Percentiles rank a stretch among this genome's conserved stretches.
phyloP scores from a whole-genome alignment of 2,113 vertebrate genomes.

The Crotalus viridis region DNA sequence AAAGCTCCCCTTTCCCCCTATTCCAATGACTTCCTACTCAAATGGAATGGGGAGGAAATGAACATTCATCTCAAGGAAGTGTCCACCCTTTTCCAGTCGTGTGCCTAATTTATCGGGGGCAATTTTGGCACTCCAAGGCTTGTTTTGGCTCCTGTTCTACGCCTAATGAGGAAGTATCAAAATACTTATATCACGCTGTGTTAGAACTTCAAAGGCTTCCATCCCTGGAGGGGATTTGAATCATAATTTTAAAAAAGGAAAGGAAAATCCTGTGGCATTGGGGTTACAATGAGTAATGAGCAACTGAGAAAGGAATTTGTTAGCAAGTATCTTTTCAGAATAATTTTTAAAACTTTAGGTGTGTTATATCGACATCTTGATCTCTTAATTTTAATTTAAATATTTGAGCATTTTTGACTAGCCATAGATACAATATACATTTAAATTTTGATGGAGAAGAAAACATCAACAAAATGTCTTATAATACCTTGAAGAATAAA shows the following conservation, averaged over 20 bases:
- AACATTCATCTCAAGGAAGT: constrained; percentile 79
- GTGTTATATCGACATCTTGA: background rate
- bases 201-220: constrained; percentile 76
- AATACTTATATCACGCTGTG: constrained; percentile 70
- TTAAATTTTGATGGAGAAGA: background rate
- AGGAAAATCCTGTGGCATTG: constrained; percentile 1
- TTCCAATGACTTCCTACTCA: constrained; percentile 87
- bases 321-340: background rate
- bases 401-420: background rate
- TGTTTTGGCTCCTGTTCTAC: constrained; percentile 78
- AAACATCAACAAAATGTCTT: background rate
- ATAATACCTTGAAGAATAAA: background rate
- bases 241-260: constrained; percentile 23
- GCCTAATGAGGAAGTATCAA: constrained; percentile 77
- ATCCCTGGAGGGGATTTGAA: constrained; percentile 58
- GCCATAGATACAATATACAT: background rate
- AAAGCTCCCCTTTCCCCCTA: constrained; percentile 70
- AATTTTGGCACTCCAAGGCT: constrained; percentile 80
- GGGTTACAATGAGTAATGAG: background rate
- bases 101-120: constrained; percentile 90
- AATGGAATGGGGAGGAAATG: constrained; percentile 86
- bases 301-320: background rate
- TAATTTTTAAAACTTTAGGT: background rate
- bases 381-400: background rate
- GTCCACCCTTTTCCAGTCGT: constrained; percentile 90